Conservation (phyloP, 1,140 invertebrate species). For the Leptinotarsa undecemlineata region DNA sequence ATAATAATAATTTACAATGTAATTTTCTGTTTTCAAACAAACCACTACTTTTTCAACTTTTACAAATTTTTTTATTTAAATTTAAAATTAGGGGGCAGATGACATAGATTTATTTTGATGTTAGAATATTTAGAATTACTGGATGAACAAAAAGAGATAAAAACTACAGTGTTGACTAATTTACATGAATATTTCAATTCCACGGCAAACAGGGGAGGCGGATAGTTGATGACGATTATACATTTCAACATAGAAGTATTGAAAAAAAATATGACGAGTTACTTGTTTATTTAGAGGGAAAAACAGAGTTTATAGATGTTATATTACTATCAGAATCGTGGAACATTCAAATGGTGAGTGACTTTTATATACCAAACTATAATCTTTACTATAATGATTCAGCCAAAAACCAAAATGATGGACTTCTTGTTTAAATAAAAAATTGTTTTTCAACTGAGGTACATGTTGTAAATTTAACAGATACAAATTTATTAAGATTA, state of each 20-base stretch:
- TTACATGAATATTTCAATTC: too few relatives aligned
- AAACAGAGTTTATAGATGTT: neutral
- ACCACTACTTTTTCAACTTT: too few relatives aligned
- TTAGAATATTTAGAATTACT: too few relatives aligned
- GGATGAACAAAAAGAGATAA: too few relatives aligned
- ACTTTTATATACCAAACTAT: neutral
- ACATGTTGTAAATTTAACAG: neutral
- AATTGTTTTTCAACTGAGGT: neutral
- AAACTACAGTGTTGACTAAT: too few relatives aligned
- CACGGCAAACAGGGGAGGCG: neutral
- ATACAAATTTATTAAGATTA: constrained; percentile 6
- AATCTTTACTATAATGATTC: neutral
- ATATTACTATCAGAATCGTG: neutral
- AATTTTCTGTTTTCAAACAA: too few relatives aligned
- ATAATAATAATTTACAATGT: too few relatives aligned
- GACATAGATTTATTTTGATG: too few relatives aligned
- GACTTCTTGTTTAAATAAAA: neutral
- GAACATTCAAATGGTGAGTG: neutral
- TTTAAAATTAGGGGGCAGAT: too few relatives aligned
- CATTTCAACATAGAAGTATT: constrained; percentile 6
- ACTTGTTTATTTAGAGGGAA: neutral
- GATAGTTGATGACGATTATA: neutral
- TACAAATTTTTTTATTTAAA: too few relatives aligned
- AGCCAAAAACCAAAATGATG: neutral
- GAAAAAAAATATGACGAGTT: neutral